Evolutionary conservation across 37 sponge, comb jelly and placozoan genomes (phyloP).

Genomic region (Diacarnus erythraeanus): DNA sequence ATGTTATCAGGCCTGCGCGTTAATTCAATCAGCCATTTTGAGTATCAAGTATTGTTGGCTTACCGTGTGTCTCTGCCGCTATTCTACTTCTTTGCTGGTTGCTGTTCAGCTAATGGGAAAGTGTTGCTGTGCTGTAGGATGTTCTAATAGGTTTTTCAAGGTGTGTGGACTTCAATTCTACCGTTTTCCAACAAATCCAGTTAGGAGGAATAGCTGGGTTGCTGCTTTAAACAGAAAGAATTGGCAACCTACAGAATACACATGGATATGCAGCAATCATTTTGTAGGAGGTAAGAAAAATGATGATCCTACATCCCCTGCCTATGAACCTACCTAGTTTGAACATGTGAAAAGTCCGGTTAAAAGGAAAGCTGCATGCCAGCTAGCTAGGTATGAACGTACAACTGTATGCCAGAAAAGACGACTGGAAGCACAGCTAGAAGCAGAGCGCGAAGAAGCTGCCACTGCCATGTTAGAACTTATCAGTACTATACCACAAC

Average conservation of each 20-base stretch:
- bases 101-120: too few species aligned
- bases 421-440: too few species aligned
- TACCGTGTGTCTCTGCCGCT: background rate
- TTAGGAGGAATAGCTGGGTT: constrained; percentile 27
- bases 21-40: background rate
- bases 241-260: constrained; percentile 22
- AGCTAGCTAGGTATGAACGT: too few species aligned
- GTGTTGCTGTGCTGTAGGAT: background rate
- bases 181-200: constrained; percentile 35
- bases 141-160: background rate
- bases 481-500: too few species aligned
- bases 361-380: background rate
- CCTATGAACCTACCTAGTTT: background rate
- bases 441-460: background rate
- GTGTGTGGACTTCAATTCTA: constrained; percentile 8
- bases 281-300: background rate
- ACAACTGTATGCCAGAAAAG: too few species aligned
- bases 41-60: background rate
- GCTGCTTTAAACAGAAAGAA: constrained; percentile 36
- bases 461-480: background rate
- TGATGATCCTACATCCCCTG: background rate
- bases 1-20: background rate
- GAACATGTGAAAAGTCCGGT: background rate
- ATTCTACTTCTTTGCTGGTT: too few species aligned
- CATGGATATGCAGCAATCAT: background rate